These are phyloP conservation scores for Cossypha niveicapilla DNA, from an alignment of 2,797 vertebrate genomes.

Conservation along the genomic window DNA sequence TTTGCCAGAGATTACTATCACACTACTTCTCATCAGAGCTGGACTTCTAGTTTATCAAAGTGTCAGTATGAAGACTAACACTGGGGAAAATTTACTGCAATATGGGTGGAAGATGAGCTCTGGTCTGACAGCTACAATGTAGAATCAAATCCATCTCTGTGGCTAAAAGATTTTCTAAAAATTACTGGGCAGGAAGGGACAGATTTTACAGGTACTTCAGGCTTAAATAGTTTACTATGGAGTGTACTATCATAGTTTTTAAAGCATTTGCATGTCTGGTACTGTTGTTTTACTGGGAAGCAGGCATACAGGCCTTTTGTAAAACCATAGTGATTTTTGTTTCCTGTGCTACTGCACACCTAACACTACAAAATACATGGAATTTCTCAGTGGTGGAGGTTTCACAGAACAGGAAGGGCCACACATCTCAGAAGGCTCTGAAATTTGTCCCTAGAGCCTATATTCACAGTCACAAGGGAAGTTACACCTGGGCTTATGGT, in stretches of 20 bases:
- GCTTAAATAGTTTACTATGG: neutral
- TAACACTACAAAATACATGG: neutral
- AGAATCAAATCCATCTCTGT: constrained; percentile 4
- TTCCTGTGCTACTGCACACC: neutral
- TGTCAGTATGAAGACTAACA: constrained; percentile 59
- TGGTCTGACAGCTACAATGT: constrained; percentile 18
- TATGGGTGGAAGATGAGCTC: constrained; percentile 12
- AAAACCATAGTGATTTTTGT: neutral
- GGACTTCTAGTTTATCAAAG: constrained; percentile 65
- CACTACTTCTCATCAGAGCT: constrained; percentile 36
- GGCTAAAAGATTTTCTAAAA: constrained; percentile 36
- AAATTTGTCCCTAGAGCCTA: neutral
- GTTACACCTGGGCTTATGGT: neutral
- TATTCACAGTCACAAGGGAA: neutral
- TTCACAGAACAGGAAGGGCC: neutral
- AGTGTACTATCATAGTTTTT: neutral
- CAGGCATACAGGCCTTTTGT: neutral
- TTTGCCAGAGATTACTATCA: constrained; percentile 63
- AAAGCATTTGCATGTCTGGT: neutral
- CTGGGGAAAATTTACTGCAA: constrained; percentile 47
- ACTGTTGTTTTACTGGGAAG: neutral
- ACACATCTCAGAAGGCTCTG: neutral
- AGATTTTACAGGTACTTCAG: neutral
- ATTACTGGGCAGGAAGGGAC: neutral
- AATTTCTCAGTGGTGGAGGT: neutral